Conservation (phyloP, 2,797 vertebrate genomes). For the Harpagifer antarcticus region DNA sequence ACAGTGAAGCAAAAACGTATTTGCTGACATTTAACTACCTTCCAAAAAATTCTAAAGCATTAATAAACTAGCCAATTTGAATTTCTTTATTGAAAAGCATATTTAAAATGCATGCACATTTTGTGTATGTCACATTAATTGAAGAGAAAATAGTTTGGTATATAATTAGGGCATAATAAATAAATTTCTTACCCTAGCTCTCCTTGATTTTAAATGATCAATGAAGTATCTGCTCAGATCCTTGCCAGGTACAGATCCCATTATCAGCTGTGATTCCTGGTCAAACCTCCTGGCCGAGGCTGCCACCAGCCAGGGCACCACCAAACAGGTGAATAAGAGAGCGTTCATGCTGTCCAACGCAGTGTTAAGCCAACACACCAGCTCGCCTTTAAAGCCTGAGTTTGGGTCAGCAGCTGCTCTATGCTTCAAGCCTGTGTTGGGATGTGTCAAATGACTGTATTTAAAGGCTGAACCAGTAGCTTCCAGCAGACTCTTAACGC, state of each 20-base stretch:
- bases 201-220: slow-evolving; percentile 74
- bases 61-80: background rate
- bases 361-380: slow-evolving; percentile 57
- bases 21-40: background rate
- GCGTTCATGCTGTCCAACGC: slow-evolving; percentile 85
- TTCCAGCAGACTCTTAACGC: slow-evolving; percentile 86
- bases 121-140: background rate
- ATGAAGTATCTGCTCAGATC: slow-evolving; percentile 75
- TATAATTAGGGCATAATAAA: slow-evolving; percentile 7
- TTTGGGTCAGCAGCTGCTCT: slow-evolving; percentile 61
- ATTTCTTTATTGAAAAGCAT: background rate
- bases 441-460: slow-evolving; percentile 87
- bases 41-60: background rate
- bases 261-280: slow-evolving; percentile 56
- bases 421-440: slow-evolving; percentile 74
- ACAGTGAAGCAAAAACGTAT: background rate
- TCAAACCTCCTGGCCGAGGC: slow-evolving; percentile 71
- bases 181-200: slow-evolving; percentile 69
- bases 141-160: background rate
- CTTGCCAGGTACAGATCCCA: slow-evolving; percentile 61
- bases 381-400: slow-evolving; percentile 41
- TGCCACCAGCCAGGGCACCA: slow-evolving; percentile 83
- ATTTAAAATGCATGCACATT: background rate
- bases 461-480: slow-evolving; percentile 90
- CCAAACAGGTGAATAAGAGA: slow-evolving; percentile 80